These are phyloP conservation scores for Hypomesus transpacificus DNA, from an alignment of 2,113 vertebrate genomes.

Conservation along the genomic window DNA sequence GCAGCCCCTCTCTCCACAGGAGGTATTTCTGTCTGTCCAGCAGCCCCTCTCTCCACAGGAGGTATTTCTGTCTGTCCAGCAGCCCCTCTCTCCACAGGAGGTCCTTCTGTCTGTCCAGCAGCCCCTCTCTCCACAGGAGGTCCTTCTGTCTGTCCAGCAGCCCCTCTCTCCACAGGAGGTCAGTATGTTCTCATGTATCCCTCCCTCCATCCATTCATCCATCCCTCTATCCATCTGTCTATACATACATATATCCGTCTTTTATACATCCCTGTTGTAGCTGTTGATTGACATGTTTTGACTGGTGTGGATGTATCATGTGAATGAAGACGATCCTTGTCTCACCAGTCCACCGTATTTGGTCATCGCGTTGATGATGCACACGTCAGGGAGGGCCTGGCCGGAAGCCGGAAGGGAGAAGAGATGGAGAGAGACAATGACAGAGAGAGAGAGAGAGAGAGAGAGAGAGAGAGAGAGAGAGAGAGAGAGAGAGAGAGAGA, in stretches of 20 bases:
- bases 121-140: too few relatives aligned
- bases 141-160: slow-evolving; percentile 14
- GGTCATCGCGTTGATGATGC: too few relatives aligned
- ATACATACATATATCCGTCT: background rate
- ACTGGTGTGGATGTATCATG: too few relatives aligned
- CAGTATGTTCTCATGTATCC: background rate
- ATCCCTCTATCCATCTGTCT: background rate
- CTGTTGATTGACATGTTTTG: too few relatives aligned
- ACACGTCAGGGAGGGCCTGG: background rate
- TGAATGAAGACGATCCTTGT: too few relatives aligned
- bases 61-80: slow-evolving; percentile 19
- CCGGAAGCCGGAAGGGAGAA: background rate
- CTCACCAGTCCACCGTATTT: too few relatives aligned
- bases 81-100: too few relatives aligned
- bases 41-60: too few relatives aligned
- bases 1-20: too few relatives aligned
- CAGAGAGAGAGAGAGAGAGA: background rate
- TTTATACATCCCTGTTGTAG: background rate
- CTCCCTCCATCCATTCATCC: background rate
- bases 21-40: slow-evolving; percentile 21
- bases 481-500: slow-evolving; percentile 15
- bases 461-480: slow-evolving; percentile 4
- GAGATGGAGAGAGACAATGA: background rate
- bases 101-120: slow-evolving; percentile 19
- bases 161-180: too few relatives aligned